These are phyloP conservation scores for Vanessa tameamea DNA, from an alignment of 1,140 invertebrate genomes.

Conservation along the genomic window DNA sequence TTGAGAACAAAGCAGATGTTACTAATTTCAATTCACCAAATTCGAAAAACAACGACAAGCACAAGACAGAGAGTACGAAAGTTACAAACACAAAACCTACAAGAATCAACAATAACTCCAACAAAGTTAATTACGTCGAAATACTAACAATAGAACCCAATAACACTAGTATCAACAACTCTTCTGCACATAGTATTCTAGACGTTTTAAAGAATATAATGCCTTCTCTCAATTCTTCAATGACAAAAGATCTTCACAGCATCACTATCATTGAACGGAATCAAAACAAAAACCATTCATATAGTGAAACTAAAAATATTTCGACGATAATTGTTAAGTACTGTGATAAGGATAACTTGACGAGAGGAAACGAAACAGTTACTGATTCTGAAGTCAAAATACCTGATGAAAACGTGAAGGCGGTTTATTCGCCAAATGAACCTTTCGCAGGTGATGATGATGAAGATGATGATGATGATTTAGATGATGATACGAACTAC, in stretches of 20 bases:
- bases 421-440: conserved; percentile 10
- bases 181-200: conserved; percentile 61
- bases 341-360: conserved; percentile 74
- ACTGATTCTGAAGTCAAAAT: conserved; percentile 39
- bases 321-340: conserved; percentile 76
- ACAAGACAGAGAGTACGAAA: conserved; percentile 39
- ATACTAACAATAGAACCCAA: conserved; percentile 72
- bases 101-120: conserved; percentile 36
- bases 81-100: conserved; percentile 33
- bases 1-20: conserved; percentile 62
- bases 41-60: conserved; percentile 28
- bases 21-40: conserved; percentile 9
- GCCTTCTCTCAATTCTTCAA: conserved; percentile 66
- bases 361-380: conserved; percentile 32
- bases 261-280: conserved; percentile 74
- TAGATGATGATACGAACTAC: conserved; percentile 53
- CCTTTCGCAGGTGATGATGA: conserved; percentile 37
- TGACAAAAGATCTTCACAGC: conserved; percentile 70
- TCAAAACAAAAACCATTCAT: conserved; percentile 65
- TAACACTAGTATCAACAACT: conserved; percentile 51
- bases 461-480: conserved; percentile 15
- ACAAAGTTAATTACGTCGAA: conserved; percentile 61
- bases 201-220: conserved; percentile 73
- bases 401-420: conserved; percentile 31
- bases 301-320: conserved; percentile 65